These are phyloP conservation scores for Aplocera efformata DNA, from an alignment of 2,888 invertebrate genomes.

Conservation along the genomic window DNA sequence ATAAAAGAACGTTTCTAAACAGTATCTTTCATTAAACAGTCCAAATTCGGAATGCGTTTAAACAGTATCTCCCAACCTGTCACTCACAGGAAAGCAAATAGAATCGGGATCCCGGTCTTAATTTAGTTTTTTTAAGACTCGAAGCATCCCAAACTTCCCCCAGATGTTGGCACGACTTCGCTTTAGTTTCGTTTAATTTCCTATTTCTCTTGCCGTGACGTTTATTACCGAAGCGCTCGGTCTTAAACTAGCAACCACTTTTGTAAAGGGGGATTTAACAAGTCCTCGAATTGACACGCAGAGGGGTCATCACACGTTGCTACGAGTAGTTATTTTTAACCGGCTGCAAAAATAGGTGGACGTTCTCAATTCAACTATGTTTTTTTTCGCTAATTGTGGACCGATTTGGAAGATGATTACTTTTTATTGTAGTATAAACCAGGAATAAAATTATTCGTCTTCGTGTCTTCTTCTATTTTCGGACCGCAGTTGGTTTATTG, in stretches of 20 bases:
- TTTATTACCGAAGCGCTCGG: constrained; percentile 59
- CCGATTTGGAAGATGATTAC: too few species aligned
- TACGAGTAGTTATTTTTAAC: too few species aligned
- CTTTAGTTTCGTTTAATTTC: constrained; percentile 78
- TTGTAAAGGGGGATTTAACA: too few species aligned
- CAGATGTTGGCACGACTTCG: constrained; percentile 63
- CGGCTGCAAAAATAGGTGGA: too few species aligned
- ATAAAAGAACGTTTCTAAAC: too few species aligned
- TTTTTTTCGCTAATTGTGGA: too few species aligned
- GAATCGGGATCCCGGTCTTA: constrained; percentile 58
- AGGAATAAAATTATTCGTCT: constrained; percentile 65
- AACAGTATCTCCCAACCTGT: constrained; percentile 48
- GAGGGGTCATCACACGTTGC: too few species aligned
- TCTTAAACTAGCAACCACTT: constrained; percentile 55
- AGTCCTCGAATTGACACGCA: too few species aligned
- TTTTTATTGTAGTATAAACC: constrained; percentile 74
- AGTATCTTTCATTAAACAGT: constrained; percentile 13
- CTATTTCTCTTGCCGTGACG: constrained; percentile 72
- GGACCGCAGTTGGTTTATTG: constrained; percentile 67
- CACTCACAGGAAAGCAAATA: constrained; percentile 65
- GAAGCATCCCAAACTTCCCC: constrained; percentile 54
- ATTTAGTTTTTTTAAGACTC: constrained; percentile 64
- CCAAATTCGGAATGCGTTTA: constrained; percentile 15
- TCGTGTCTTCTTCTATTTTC: constrained; percentile 64
- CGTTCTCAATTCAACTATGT: too few species aligned